Conservation (phyloP, 2,113 vertebrate genomes). For the Myiozetetes cayanensis region DNA sequence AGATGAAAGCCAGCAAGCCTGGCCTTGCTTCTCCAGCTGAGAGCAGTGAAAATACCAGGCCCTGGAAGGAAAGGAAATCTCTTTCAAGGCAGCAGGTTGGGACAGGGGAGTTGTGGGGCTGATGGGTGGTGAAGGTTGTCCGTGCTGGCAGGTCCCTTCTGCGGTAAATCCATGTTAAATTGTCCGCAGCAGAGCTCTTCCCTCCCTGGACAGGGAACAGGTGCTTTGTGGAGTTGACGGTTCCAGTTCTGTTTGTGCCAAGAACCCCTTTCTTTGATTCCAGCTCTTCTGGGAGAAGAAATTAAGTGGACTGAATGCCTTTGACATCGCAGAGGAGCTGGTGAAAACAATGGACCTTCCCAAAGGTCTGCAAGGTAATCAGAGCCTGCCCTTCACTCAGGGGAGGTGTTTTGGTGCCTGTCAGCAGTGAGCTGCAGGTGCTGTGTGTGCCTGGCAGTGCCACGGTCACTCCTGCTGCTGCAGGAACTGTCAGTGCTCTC, state of each 20-base stretch:
- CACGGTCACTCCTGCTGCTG: background rate
- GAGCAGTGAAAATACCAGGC: background rate
- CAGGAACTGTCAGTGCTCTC: background rate
- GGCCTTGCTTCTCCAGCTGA: background rate
- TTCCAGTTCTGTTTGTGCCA: background rate
- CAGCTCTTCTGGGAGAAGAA: slow-evolving; percentile 99
- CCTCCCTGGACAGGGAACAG: background rate
- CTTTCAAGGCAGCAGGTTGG: background rate
- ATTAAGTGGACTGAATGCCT: slow-evolving; percentile 92
- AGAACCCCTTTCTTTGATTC: background rate
- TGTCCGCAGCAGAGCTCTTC: background rate
- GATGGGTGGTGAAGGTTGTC: fast-evolving
- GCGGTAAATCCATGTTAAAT: background rate
- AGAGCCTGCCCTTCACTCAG: background rate
- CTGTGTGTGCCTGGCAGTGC: background rate
- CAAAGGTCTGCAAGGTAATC: slow-evolving; percentile 92
- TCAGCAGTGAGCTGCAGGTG: background rate
- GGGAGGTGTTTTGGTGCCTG: background rate
- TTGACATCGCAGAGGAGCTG: slow-evolving; percentile 95
- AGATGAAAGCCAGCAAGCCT: background rate
- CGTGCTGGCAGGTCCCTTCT: background rate
- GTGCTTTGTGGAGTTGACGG: background rate
- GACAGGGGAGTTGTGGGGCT: background rate
- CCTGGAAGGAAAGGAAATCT: background rate
- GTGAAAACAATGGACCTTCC: slow-evolving; percentile 98